phyloP scores from a whole-genome alignment of 2,888 invertebrate species.

The Heliothis peltigera region DNA sequence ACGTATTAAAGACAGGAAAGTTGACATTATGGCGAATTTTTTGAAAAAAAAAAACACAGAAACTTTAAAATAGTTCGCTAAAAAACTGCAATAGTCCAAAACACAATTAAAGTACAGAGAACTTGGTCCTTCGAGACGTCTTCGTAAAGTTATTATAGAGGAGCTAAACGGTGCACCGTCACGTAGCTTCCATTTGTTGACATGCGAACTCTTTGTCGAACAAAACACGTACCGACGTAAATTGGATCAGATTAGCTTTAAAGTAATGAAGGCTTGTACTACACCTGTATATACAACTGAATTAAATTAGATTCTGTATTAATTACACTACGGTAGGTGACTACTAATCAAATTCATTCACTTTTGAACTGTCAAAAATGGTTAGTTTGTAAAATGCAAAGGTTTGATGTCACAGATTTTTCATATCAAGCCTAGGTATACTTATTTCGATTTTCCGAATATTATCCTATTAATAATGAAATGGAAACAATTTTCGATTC shows the following conservation, averaged over 20 bases:
- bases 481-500: too few relatives aligned
- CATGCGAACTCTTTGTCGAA: slow-evolving; percentile 39
- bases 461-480: too few relatives aligned
- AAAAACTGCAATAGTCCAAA: slow-evolving; percentile 27
- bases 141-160: slow-evolving; percentile 31
- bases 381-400: too few relatives aligned
- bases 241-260: slow-evolving; percentile 50
- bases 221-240: slow-evolving; percentile 41
- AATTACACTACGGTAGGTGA: not conserved
- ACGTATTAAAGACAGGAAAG: too few relatives aligned
- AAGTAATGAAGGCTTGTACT: slow-evolving; percentile 46
- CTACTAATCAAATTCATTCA: too few relatives aligned
- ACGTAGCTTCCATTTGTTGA: slow-evolving; percentile 51
- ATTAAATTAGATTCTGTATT: not conserved
- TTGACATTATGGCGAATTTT: too few relatives aligned
- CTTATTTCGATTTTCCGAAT: too few relatives aligned
- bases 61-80: too few relatives aligned
- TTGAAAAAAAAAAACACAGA: too few relatives aligned
- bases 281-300: slow-evolving; percentile 7
- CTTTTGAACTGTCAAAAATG: too few relatives aligned
- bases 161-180: slow-evolving; percentile 31
- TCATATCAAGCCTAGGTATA: too few relatives aligned
- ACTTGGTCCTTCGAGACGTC: slow-evolving; percentile 37
- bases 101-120: slow-evolving; percentile 36
- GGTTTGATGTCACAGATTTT: too few relatives aligned